Conservation (phyloP, 2,113 vertebrate species). For the Mionectes macconnelli region DNA sequence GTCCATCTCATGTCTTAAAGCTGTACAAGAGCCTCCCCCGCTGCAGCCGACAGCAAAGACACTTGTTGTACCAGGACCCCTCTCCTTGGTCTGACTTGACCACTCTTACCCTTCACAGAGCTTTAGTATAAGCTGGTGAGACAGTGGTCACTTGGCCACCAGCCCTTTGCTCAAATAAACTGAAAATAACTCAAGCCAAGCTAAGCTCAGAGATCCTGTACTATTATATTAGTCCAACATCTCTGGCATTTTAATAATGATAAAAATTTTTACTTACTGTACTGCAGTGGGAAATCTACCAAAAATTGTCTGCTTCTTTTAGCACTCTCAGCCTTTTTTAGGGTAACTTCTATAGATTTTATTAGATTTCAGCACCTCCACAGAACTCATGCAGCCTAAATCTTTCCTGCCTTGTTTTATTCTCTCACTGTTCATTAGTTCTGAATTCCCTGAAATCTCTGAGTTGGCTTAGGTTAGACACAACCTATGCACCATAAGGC, state of each 20-base stretch:
- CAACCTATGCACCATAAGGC: not conserved
- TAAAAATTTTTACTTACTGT: not conserved
- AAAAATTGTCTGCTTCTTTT: not conserved
- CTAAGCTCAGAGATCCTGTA: not conserved
- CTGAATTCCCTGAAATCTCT: not conserved
- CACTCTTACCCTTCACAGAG: not conserved
- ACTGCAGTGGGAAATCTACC: not conserved
- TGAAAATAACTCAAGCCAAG: not conserved
- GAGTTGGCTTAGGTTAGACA: not conserved
- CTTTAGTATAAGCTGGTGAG: not conserved
- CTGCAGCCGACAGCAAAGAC: not conserved
- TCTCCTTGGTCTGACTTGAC: rapidly evolving
- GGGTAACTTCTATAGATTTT: not conserved
- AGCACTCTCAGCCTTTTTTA: not conserved
- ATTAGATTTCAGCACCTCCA: not conserved
- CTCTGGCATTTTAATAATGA: not conserved
- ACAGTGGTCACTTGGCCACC: not conserved
- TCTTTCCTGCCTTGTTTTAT: not conserved
- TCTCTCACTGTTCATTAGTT: not conserved
- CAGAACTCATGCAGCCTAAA: not conserved
- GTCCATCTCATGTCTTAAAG: not conserved
- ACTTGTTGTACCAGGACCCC: not conserved
- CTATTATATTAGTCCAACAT: not conserved
- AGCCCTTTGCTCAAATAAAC: not conserved
- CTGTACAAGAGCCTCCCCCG: not conserved